Conservation (phyloP, 1,140 invertebrate genomes). For the Diabrotica undecimpunctata region DNA sequence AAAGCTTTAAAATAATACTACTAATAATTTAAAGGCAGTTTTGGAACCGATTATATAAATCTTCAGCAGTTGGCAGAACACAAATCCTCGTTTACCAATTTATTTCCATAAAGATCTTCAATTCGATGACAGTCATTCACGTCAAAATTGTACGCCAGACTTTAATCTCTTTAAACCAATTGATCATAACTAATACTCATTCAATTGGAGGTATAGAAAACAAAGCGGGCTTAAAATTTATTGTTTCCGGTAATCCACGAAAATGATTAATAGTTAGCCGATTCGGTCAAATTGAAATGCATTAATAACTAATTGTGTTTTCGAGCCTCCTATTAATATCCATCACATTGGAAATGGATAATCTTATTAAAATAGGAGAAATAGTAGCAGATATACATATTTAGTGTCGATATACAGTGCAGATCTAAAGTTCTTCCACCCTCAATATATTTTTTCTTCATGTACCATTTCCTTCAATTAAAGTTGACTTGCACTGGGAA, state of each 20-base stretch:
- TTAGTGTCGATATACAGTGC: too few relatives aligned
- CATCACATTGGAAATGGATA: not conserved
- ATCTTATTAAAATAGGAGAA: not conserved
- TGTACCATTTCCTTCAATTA: too few relatives aligned
- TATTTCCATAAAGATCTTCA: not conserved
- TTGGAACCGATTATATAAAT: not conserved
- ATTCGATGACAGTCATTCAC: not conserved
- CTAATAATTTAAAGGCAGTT: not conserved
- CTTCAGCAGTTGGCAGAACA: not conserved
- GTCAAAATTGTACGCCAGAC: not conserved
- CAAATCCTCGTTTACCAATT: not conserved
- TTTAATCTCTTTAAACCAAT: conserved; percentile 3
- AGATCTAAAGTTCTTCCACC: too few relatives aligned
- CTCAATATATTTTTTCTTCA: too few relatives aligned
- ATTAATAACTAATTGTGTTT: conserved; percentile 1
- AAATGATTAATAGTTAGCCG: conserved; percentile 1
- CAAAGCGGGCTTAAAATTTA: not conserved
- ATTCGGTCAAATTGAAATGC: not conserved
- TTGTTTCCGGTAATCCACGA: not conserved
- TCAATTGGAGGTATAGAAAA: conserved; percentile 2
- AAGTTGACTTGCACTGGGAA: too few relatives aligned
- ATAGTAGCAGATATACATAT: too few relatives aligned
- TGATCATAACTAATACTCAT: conserved; percentile 2
- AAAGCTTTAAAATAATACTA: too few relatives aligned
- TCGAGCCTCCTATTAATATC: not conserved